These are phyloP conservation scores for Panurus biarmicus DNA, from an alignment of 2,113 vertebrate genomes.

Conservation along the genomic window DNA sequence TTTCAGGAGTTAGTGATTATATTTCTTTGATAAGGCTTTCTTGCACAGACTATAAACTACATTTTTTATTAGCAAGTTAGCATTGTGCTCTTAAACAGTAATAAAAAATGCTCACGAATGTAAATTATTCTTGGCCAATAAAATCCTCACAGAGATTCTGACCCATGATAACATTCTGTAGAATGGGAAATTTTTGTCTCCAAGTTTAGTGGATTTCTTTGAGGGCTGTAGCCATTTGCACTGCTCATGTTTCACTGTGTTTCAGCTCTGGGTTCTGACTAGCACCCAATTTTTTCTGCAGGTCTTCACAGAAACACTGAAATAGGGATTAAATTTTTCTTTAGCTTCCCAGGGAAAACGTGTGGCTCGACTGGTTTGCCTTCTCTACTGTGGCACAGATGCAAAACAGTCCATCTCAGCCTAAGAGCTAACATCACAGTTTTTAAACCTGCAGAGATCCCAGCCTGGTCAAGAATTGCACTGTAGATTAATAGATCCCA, in stretches of 20 bases:
- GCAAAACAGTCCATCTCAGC: background rate
- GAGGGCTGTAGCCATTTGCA: background rate
- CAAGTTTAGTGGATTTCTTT: background rate
- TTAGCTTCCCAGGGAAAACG: background rate
- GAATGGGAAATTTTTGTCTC: background rate
- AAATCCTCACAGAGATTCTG: background rate
- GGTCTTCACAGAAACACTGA: background rate
- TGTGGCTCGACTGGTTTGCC: background rate
- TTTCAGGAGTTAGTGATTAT: background rate
- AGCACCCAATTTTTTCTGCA: background rate
- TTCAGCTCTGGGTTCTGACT: background rate
- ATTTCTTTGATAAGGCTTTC: background rate
- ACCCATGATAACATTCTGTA: background rate
- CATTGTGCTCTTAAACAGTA: background rate
- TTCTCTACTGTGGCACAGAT: background rate
- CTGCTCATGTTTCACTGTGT: background rate
- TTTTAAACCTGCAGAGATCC: background rate
- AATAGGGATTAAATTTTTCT: background rate
- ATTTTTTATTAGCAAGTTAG: background rate
- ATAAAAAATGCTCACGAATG: background rate
- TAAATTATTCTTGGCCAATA: background rate
- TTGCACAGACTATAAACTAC: background rate
- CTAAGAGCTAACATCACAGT: background rate
- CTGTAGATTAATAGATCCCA: background rate
- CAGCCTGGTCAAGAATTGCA: background rate